Conservation (phyloP, 1,140 invertebrate species). For the Aphaenogaster rudis region DNA sequence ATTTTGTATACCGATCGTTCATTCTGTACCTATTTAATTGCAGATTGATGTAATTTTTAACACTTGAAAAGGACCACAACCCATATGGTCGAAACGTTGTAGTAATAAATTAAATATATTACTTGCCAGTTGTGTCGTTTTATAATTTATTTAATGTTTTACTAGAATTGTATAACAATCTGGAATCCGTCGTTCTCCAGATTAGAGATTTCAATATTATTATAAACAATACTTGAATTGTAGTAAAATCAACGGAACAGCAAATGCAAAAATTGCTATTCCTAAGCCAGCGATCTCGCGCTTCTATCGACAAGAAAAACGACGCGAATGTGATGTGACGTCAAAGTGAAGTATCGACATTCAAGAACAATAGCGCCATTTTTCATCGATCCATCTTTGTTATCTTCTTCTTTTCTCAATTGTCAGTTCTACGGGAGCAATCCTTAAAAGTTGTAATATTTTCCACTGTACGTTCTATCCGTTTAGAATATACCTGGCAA, state of each 20-base stretch:
- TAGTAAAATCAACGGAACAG: not conserved
- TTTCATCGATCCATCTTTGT: not conserved
- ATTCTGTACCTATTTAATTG: no score
- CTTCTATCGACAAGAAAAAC: not conserved
- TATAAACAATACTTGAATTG: not conserved
- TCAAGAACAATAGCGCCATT: slow-evolving; percentile 3
- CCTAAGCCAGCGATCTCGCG: not conserved
- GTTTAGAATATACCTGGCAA: slow-evolving; percentile 29
- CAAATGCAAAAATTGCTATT: not conserved
- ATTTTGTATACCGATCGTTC: no score
- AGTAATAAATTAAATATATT: no score
- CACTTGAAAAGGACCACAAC: no score
- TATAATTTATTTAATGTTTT: no score
- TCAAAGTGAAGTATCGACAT: slow-evolving; percentile 12
- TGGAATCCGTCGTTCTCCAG: not conserved
- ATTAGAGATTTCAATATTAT: slow-evolving; percentile 21
- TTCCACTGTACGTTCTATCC: not conserved
- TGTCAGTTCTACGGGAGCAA: not conserved
- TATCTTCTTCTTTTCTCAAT: not conserved
- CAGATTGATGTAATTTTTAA: no score
- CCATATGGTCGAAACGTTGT: no score
- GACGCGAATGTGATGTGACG: not conserved
- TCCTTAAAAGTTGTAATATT: not conserved
- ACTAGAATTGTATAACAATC: not conserved
- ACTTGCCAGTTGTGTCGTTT: no score